These are phyloP conservation scores for Empis stercorea DNA, from an alignment of 2,888 invertebrate species.

Conservation along the genomic window DNA sequence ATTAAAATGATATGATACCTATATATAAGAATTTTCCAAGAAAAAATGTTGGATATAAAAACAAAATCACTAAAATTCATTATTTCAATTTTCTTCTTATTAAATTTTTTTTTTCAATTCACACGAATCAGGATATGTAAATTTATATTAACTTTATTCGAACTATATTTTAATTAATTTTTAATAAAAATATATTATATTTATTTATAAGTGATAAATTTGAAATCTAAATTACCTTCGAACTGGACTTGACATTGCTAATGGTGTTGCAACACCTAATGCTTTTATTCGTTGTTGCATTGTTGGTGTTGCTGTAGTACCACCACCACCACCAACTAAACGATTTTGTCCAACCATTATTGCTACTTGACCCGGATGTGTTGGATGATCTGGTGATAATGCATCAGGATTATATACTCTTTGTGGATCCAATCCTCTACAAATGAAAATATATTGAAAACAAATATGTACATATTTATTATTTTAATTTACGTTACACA, in stretches of 20 bases:
- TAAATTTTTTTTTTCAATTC: too few relatives aligned
- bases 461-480: not conserved
- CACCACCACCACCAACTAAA: conserved; percentile 34
- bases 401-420: conserved; percentile 48
- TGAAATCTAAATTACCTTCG: conserved; percentile 52
- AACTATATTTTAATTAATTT: too few relatives aligned
- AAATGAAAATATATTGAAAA: not conserved
- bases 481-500: conserved; percentile 24
- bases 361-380: conserved; percentile 25
- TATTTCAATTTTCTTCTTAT: too few relatives aligned
- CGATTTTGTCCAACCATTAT: conserved; percentile 39
- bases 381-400: conserved; percentile 45
- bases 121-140: too few relatives aligned
- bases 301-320: conserved; percentile 54
- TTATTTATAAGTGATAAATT: too few relatives aligned
- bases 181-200: too few relatives aligned
- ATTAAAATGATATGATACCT: too few relatives aligned
- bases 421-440: conserved; percentile 49
- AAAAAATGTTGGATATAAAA: not conserved
- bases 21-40: too few relatives aligned
- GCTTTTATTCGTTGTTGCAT: conserved; percentile 86
- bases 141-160: too few relatives aligned
- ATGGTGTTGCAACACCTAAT: conserved; percentile 76
- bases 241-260: conserved; percentile 76
- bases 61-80: conserved; percentile 3